A percentile compares a stretch with the other conserved stretches of the same genome.
These are phyloP conservation scores for Thalassaphorura encarpata DNA, from an alignment of 1,140 invertebrate genomes.

Conservation along the genomic window DNA sequence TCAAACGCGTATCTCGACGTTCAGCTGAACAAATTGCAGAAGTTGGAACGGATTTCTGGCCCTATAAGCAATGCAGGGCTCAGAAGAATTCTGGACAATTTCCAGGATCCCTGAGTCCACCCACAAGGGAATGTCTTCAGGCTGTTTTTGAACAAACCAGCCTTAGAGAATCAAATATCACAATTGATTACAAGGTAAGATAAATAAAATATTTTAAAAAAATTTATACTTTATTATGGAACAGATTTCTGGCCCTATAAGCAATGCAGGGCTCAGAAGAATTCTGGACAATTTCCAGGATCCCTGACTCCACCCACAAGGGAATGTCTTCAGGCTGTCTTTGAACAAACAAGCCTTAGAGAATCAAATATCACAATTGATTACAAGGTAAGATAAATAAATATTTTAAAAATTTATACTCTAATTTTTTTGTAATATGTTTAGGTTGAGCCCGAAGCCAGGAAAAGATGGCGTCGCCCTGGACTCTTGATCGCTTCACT, in stretches of 20 bases:
- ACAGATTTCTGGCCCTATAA: slow-evolving; percentile 28
- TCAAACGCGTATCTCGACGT: slow-evolving; percentile 18
- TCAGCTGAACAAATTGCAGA: slow-evolving; percentile 27
- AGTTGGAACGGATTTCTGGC: slow-evolving; percentile 20
- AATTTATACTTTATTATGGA: neutral
- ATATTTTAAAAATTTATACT: too few species aligned
- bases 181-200: slow-evolving; percentile 28
- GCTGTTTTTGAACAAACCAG: slow-evolving; percentile 31
- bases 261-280: slow-evolving; percentile 19
- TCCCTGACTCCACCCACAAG: slow-evolving; percentile 17
- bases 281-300: slow-evolving; percentile 24
- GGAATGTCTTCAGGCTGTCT: slow-evolving; percentile 25
- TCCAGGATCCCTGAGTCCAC: slow-evolving; percentile 22
- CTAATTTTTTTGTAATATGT: too few species aligned
- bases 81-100: slow-evolving; percentile 14
- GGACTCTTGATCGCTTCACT: too few species aligned
- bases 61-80: slow-evolving; percentile 28
- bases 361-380: slow-evolving; percentile 31
- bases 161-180: slow-evolving; percentile 30
- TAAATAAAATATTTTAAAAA: too few species aligned
- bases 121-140: slow-evolving; percentile 22
- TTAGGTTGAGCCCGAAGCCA: too few species aligned
- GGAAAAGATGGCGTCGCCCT: too few species aligned
- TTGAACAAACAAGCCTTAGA: slow-evolving; percentile 30
- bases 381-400: too few species aligned